Percentiles rank a stretch among this genome's conserved stretches.
Conservation (phyloP, 35 echinoderm and acorn worm species). For the Nesometra sesokonis region DNA sequence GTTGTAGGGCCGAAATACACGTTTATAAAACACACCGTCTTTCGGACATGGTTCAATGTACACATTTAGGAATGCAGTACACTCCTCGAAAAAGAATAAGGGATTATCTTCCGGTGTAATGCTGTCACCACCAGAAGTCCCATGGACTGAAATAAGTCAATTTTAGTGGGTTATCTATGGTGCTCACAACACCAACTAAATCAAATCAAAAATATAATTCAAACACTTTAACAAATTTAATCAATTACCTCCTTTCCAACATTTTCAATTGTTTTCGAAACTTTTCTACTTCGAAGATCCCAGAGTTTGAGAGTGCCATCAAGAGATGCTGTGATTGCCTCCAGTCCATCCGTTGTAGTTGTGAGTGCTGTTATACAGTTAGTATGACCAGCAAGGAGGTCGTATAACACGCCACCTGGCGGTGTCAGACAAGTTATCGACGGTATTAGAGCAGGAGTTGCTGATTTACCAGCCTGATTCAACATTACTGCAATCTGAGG, state of each 20-base stretch:
- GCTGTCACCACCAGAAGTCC: too few species aligned
- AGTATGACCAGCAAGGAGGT: constrained; percentile 82
- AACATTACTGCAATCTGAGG: constrained; percentile 41
- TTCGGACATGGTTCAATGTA: too few species aligned
- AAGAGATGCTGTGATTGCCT: constrained; percentile 64
- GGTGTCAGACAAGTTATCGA: constrained; percentile 68
- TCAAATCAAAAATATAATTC: too few species aligned
- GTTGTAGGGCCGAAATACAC: too few species aligned
- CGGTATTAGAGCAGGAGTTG: constrained; percentile 59
- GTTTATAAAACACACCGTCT: too few species aligned
- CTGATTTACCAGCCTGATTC: constrained; percentile 28
- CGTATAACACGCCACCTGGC: constrained; percentile 79
- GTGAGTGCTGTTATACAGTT: constrained; percentile 76
- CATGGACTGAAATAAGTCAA: too few species aligned
- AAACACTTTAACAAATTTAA: too few species aligned
- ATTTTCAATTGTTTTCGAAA: constrained; percentile 62
- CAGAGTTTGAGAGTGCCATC: constrained; percentile 77
- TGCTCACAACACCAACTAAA: too few species aligned
- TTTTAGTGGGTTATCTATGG: too few species aligned
- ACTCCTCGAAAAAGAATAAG: too few species aligned
- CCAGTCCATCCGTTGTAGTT: constrained; percentile 19
- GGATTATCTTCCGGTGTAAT: too few species aligned
- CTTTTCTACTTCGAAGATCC: constrained; percentile 77
- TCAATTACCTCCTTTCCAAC: constrained; percentile 46
- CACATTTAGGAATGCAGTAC: too few species aligned